These are phyloP conservation scores for Tineola bisselliella DNA, from an alignment of 2,888 invertebrate genomes.

Conservation along the genomic window DNA sequence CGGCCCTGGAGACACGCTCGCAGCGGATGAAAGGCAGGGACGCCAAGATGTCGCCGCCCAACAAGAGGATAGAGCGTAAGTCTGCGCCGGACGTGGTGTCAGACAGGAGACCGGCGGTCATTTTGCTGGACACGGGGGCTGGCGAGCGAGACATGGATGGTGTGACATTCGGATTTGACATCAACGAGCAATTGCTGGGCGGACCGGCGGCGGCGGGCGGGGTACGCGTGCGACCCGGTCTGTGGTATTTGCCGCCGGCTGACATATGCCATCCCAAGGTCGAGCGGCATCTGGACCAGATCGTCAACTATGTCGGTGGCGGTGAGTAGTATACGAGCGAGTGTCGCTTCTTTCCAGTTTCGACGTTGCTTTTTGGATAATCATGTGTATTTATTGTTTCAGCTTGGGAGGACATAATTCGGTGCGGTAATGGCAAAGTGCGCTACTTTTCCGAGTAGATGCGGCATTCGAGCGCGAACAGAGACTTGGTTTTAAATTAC, in stretches of 20 bases:
- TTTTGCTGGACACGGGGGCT: slow-evolving; percentile 73
- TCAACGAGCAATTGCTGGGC: slow-evolving; percentile 76
- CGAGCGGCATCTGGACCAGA: slow-evolving; percentile 32
- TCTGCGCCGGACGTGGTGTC: slow-evolving; percentile 47
- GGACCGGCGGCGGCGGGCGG: slow-evolving; percentile 33
- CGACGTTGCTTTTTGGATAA: not conserved
- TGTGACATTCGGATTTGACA: slow-evolving; percentile 83
- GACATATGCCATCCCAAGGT: slow-evolving; percentile 24
- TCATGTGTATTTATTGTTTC: slow-evolving; percentile 29
- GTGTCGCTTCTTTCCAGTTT: not conserved
- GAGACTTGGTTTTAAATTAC: not conserved
- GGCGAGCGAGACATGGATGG: slow-evolving; percentile 66
- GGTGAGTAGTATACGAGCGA: too few species aligned
- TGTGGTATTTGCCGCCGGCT: slow-evolving; percentile 38
- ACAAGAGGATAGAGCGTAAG: slow-evolving; percentile 3
- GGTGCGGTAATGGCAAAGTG: slow-evolving; percentile 54
- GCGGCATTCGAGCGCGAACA: slow-evolving; percentile 4
- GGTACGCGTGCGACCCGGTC: slow-evolving; percentile 22
- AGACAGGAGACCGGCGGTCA: slow-evolving; percentile 74
- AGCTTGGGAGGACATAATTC: slow-evolving; percentile 81
- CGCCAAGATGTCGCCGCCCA: not conserved
- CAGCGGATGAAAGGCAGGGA: not conserved
- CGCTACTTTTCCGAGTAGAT: slow-evolving; percentile 55
- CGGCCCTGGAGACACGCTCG: not conserved
- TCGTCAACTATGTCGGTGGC: slow-evolving; percentile 47